phyloP scores from a whole-genome alignment of 2,113 vertebrate species.

The Mastomys coucha region DNA sequence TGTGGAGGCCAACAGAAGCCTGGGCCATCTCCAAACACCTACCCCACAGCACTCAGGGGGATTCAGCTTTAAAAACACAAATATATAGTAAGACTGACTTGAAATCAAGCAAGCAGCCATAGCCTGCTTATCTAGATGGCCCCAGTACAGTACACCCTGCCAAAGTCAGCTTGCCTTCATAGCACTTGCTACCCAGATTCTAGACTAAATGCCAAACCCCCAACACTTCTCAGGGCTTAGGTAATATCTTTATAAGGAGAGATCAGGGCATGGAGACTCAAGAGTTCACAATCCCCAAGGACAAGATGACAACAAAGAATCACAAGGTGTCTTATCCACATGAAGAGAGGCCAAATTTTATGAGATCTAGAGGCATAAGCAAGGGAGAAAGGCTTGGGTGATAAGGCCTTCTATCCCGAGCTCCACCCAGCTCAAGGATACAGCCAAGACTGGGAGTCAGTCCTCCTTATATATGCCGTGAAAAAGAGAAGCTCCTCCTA shows the following conservation, averaged over 20 bases:
- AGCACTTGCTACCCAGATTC: too few relatives aligned
- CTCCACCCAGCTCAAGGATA: not conserved
- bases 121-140: too few relatives aligned
- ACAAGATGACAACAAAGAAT: not conserved
- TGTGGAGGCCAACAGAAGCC: too few relatives aligned
- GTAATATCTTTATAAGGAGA: rapidly evolving
- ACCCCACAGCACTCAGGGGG: too few relatives aligned
- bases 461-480: not conserved
- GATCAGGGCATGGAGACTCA: not conserved
- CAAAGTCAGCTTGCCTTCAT: too few relatives aligned
- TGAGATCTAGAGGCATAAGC: rapidly evolving
- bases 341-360: not conserved
- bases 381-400: not conserved
- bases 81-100: too few relatives aligned
- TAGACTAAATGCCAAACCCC: too few relatives aligned
- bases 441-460: not conserved
- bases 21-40: too few relatives aligned
- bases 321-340: not conserved
- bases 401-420: not conserved
- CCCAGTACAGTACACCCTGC: too few relatives aligned
- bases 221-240: rapidly evolving
- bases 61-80: too few relatives aligned
- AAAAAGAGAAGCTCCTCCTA: not conserved
- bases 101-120: too few relatives aligned
- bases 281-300: not conserved